phyloP scores from a whole-genome alignment of 2,888 invertebrate species.

The Podotricha telesiphe region DNA sequence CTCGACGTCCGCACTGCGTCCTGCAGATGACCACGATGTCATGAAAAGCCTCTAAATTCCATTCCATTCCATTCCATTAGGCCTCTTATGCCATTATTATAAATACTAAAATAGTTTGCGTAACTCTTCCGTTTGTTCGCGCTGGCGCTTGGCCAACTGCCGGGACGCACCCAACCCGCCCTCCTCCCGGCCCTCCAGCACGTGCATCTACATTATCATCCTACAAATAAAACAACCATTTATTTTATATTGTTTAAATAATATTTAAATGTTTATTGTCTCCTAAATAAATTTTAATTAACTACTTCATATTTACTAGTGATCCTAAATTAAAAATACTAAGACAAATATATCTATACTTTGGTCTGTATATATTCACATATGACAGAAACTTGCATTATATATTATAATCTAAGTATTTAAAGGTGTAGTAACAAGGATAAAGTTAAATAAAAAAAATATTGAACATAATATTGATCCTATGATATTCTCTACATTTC shows the following conservation, averaged over 20 bases:
- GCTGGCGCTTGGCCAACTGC: conserved; percentile 30
- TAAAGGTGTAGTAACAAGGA: no score
- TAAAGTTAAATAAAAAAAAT: no score
- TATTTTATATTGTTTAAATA: no score
- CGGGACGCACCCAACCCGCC: conserved; percentile 4
- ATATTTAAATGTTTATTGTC: no score
- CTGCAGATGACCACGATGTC: conserved; percentile 22
- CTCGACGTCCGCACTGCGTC: conserved; percentile 40
- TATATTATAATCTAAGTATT: no score
- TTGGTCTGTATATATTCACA: no score
- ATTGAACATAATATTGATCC: background rate
- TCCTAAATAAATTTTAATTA: no score
- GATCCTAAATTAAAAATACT: no score
- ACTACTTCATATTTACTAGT: no score
- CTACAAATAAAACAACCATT: background rate
- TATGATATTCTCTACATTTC: background rate
- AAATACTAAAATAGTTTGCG: conserved; percentile 33
- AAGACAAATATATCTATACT: no score
- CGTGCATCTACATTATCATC: background rate
- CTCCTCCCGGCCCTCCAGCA: background rate
- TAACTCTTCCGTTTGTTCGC: background rate
- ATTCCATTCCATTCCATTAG: conserved; percentile 19
- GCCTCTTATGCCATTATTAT: conserved; percentile 26
- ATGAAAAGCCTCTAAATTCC: conserved; percentile 14
- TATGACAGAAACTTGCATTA: no score